A percentile compares a stretch with the other conserved stretches of the same genome.
Conservation (phyloP, 2,888 invertebrate genomes). For the Celastrina argiolus region DNA sequence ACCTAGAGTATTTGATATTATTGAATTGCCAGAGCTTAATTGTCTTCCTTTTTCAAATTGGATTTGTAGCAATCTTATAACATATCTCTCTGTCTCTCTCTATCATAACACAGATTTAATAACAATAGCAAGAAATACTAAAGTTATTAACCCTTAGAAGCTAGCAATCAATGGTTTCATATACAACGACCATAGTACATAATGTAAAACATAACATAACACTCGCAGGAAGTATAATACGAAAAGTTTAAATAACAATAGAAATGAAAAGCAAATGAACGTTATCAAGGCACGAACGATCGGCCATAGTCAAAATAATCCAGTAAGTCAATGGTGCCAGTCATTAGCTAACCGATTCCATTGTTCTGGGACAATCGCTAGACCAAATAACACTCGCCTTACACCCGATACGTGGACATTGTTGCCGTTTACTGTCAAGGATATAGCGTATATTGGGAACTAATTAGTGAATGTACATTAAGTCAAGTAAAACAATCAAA, state of each 20-base stretch:
- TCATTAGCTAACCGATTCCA: constrained; percentile 74
- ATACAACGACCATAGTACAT: constrained; percentile 4
- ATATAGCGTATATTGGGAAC: background rate
- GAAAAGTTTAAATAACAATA: constrained; percentile 58
- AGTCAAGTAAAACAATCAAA: too few relatives aligned
- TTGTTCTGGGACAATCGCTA: constrained; percentile 74
- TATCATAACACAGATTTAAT: too few relatives aligned
- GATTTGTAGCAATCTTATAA: background rate
- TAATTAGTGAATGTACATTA: too few relatives aligned
- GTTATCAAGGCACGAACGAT: constrained; percentile 69
- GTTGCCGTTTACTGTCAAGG: background rate
- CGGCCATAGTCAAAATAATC: constrained; percentile 72
- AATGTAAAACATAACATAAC: constrained; percentile 30
- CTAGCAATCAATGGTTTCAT: background rate
- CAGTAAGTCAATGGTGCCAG: constrained; percentile 54
- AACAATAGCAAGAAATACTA: too few relatives aligned
- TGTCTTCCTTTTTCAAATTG: background rate
- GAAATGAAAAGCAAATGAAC: constrained; percentile 52
- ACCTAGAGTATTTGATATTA: background rate
- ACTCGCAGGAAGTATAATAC: constrained; percentile 48
- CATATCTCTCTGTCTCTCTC: too few relatives aligned
- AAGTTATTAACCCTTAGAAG: background rate
- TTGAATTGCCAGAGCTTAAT: background rate
- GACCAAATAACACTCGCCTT: constrained; percentile 61
- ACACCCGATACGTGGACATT: constrained; percentile 41